Evolutionary conservation across 2,888 invertebrate species (phyloP).

Genomic region (Lapara coniferarum): DNA sequence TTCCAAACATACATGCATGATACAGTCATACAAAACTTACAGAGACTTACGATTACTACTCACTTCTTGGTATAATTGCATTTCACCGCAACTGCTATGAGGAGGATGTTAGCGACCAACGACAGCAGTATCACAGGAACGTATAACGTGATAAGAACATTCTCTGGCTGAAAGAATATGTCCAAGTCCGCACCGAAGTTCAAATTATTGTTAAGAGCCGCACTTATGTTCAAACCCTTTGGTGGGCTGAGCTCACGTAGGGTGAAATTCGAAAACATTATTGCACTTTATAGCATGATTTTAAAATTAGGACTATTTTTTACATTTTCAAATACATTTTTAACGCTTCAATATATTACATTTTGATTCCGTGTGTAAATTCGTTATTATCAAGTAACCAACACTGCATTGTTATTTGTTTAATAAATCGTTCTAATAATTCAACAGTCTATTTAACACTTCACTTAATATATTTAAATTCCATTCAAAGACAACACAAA

Average conservation of each 20-base stretch:
- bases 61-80: constrained; percentile 88
- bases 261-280: constrained; percentile 38
- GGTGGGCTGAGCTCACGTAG: constrained; percentile 33
- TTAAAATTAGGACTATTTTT: not conserved
- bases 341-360: not conserved
- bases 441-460: not conserved
- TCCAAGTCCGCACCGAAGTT: constrained; percentile 62
- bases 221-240: constrained; percentile 37
- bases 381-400: not conserved
- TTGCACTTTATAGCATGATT: constrained; percentile 7
- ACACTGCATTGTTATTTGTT: not conserved
- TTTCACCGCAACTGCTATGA: constrained; percentile 87
- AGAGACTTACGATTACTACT: constrained; percentile 46
- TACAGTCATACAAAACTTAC: not conserved
- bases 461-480: not conserved
- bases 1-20: no score
- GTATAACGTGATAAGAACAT: constrained; percentile 84
- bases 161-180: constrained; percentile 72
- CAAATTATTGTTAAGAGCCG: constrained; percentile 49
- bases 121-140: constrained; percentile 86
- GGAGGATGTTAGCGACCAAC: constrained; percentile 85
- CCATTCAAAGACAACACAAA: not conserved
- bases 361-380: not conserved
- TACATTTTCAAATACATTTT: not conserved
- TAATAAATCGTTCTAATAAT: no score